phyloP scores from a whole-genome alignment of 2,113 vertebrate genomes.

The Semnornis frantzii region DNA sequence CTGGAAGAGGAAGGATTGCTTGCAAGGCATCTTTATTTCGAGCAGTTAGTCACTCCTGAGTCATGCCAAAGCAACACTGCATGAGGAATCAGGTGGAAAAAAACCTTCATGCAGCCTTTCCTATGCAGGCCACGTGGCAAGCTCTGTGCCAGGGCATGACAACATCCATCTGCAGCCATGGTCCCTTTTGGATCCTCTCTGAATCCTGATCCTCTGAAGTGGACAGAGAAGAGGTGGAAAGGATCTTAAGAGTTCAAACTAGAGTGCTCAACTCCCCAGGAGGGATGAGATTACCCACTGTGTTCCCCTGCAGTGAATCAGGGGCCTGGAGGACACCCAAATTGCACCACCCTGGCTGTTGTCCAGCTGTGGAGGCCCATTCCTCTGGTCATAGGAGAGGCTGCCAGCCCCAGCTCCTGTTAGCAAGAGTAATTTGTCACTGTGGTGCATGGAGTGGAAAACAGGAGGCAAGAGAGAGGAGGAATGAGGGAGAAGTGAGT shows the following conservation, averaged over 20 bases:
- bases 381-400: background rate
- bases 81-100: fast-evolving
- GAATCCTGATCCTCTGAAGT: background rate
- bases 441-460: fast-evolving
- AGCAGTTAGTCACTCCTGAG: background rate
- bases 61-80: background rate
- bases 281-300: fast-evolving
- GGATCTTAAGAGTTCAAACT: background rate
- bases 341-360: fast-evolving
- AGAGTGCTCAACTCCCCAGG: background rate
- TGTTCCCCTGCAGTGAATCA: background rate
- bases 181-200: background rate
- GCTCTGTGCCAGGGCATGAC: fast-evolving
- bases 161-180: fast-evolving
- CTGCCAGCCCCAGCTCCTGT: background rate
- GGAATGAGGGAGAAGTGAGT: fast-evolving
- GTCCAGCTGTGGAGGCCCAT: background rate
- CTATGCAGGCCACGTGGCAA: background rate
- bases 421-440: fast-evolving
- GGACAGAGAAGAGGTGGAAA: background rate
- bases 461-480: background rate
- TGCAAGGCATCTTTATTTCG: background rate
- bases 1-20: background rate
- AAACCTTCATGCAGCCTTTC: background rate
- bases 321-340: background rate